Base-by-base conservation (phyloP, 1,140 invertebrate genomes). In the Holotrichia oblita region DNA sequence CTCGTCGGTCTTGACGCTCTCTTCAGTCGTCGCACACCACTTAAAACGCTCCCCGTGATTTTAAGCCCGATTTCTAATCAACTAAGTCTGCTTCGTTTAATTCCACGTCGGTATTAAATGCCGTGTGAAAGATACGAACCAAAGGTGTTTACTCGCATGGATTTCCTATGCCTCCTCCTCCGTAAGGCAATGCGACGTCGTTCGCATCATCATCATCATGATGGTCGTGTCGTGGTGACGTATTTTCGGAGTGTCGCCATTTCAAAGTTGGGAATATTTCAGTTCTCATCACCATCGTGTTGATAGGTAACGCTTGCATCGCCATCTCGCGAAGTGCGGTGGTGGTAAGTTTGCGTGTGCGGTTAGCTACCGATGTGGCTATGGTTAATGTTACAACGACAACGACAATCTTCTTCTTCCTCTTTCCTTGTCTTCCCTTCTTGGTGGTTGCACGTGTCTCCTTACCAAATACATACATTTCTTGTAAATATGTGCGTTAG, bases 41-140 rank as follows among this genome's bases (percentile, higher is more conserved):
- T 74, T 74, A 74, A 74, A 44, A 14, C n/a, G 73, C n/a, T 8
- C 73, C 27, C 61, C 61, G 73, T 17, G 75, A 76, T 76, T 76
- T 76, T 76, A 76, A 76, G 75, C 78, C 44, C 55, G 78, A 81
- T 79, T 81, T 82, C 75, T 82, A 82, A 82, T 82, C 81, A 79
- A 76, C 73, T 48, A 75, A 82, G 78, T 83, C 81, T 82, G 80
- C 80, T 83, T 83, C 82, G 81, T 82, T 83, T 83, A 82, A 81
- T 82, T 83, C 80, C 79, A 77, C 78, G 75, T n/a, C 59, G 76
- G 80, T 61, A 81, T 75, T 82, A 81, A 82, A 83, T 72, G 80
- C 81, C 81, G 83, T 80, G 83, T 82, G 83, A 83, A 83, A 83
- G 81, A 82, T 82, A 81, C 64, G 75, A 82, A 83, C 79, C 82